Evolutionary conservation across 2,797 vertebrate genomes (phyloP).

Genomic region (Todus mexicanus): DNA sequence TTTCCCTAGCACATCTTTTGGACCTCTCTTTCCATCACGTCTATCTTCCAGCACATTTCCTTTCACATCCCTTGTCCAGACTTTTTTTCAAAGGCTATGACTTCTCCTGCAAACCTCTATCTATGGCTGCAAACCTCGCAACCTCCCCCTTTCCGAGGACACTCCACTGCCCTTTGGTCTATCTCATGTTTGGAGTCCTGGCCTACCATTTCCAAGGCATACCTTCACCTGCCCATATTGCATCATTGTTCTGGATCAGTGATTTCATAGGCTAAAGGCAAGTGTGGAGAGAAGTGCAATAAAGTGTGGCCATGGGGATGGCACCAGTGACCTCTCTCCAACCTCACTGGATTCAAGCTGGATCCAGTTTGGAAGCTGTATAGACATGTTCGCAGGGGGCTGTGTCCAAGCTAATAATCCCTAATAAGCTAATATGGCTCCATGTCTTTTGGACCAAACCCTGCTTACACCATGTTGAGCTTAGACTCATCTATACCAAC

Average conservation of each 20-base stretch:
- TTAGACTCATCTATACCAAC: neutral
- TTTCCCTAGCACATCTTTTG: neutral
- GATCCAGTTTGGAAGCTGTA: neutral
- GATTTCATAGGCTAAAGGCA: neutral
- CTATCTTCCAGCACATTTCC: neutral
- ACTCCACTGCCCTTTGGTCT: neutral
- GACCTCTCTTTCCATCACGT: neutral
- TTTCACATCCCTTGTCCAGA: neutral
- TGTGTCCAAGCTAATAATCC: neutral
- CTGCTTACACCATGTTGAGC: rapidly evolving
- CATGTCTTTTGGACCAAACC: neutral
- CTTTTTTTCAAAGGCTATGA: neutral
- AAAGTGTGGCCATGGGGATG: rapidly evolving
- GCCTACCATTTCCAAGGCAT: neutral
- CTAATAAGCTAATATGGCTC: neutral
- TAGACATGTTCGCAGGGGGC: neutral
- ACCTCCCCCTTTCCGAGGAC: neutral
- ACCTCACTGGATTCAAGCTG: neutral
- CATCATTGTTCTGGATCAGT: neutral
- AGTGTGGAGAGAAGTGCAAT: neutral
- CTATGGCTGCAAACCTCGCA: neutral
- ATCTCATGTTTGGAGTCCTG: neutral
- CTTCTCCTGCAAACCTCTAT: neutral
- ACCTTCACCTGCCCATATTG: neutral
- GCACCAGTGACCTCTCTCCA: neutral